A percentile compares a stretch with the other conserved stretches of the same genome.
Conservation (phyloP, 2,888 invertebrate genomes). For the Diaprepes abbreviatus region DNA sequence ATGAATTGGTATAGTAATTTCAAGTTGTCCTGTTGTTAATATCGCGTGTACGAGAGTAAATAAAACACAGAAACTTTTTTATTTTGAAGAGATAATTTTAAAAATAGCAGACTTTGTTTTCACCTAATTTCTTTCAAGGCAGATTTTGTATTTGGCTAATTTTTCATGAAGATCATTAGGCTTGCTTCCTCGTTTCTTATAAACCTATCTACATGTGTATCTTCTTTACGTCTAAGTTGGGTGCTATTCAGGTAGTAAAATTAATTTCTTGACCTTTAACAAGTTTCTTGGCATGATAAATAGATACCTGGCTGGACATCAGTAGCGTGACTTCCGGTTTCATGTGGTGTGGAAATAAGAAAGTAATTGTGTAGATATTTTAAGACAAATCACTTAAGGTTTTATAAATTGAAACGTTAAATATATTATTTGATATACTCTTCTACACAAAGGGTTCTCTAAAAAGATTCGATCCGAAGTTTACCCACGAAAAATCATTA, state of each 20-base stretch:
- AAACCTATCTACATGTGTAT: neutral
- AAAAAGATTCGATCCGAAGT: no score
- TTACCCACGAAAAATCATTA: no score
- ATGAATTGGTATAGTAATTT: constrained; percentile 10
- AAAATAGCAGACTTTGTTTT: no score
- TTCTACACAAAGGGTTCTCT: no score
- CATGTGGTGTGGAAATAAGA: constrained; percentile 2
- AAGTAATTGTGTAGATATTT: constrained; percentile 1
- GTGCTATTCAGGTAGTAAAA: neutral
- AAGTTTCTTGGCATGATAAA: neutral
- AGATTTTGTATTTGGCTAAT: neutral
- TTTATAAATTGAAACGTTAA: no score
- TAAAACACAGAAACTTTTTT: neutral
- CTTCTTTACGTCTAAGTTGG: neutral
- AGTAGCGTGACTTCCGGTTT: constrained; percentile 15
- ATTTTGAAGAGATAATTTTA: no score
- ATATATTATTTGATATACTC: no score
- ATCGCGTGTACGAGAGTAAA: neutral
- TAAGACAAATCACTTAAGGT: neutral
- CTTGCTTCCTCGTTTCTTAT: neutral
- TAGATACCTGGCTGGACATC: constrained; percentile 1
- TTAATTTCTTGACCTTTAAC: constrained; percentile 9
- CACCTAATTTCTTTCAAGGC: no score
- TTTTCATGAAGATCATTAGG: no score
- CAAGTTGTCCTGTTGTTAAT: neutral